Base-by-base conservation (phyloP, 2,113 vertebrate genomes). In the Xiphophorus maculatus region DNA sequence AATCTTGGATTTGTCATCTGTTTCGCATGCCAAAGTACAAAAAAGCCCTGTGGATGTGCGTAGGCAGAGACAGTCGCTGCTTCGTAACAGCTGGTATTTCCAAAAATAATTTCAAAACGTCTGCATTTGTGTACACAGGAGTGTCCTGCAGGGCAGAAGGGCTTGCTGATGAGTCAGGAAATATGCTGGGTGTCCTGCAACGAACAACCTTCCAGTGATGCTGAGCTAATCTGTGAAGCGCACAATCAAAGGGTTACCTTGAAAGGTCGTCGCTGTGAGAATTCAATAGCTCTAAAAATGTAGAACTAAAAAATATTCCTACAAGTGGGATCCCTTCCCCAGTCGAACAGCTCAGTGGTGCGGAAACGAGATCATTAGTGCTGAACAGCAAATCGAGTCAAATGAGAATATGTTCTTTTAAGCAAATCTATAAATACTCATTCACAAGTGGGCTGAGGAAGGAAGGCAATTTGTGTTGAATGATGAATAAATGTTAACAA, bases 141-240 rank as follows among this genome's bases (percentile, higher is more conserved):
- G 22, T 35, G 82, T 58, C 15, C 61, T 8, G 63, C 63, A 69
- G 69, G 70, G 29, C 81, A 74, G 68, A 63, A 0, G 71, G 51
- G 44, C 64, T 5, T 35, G 64, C 10, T 54, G 76, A 75, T 66
- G 74, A 88, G 66, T 83, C 77, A 83, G 76, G 81, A 72, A 65
- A 72, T 42, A 37, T 48, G 70, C 48, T 13, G 70, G 1, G 29
- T 25, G 61, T 54, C 48, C 40, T 61, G 30, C 13, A 67, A 28
- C 0, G 35, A 29, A 60, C 58, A 48, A 61, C 25, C 70, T 75
- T 30, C 12, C 14, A 35, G 48, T 54, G 37, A 66, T 3, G 5
- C 28, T 10, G n/a, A 33, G 14, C 61, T 19, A 32, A 73, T 62
- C 58, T 61, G 69, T 29, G 70, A 13, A 14, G 15, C 30, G 22